Evolutionary conservation across 23 tunicate genomes (phyloP), one percentile per base, ranked within the genome.

Genomic region (Trididemnum nubilum): DNA sequence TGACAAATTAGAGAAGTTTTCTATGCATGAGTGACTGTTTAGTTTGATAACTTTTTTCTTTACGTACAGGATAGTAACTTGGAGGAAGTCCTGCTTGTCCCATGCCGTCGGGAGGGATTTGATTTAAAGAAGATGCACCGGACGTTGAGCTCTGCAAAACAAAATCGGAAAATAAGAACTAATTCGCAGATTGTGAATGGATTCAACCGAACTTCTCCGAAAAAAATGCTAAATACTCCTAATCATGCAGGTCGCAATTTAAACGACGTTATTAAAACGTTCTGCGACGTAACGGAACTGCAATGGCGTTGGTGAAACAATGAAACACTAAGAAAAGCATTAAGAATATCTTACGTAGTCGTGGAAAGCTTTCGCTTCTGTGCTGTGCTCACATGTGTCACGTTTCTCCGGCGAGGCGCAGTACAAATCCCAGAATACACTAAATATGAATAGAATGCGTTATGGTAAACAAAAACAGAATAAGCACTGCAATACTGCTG

Each of bases 281-380:
- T n/a, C n/a, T n/a, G n/a, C n/a, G n/a, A n/a, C n/a, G n/a, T n/a
- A n/a, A n/a, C n/a, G n/a, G n/a, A n/a, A n/a, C n/a, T n/a, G n/a
- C n/a, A n/a, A n/a, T n/a, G n/a, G n/a, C n/a, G n/a, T n/a, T n/a
- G n/a, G n/a, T n/a, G n/a, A n/a, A n/a, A n/a, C n/a, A n/a, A n/a
- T n/a, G 57, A 49, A 49, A 49, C 18, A 49, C 57, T 49, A 18
- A 49, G 57, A 12, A 49, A 49, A n/a, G n/a, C n/a, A n/a, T n/a
- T n/a, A n/a, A n/a, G n/a, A n/a, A n/a, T n/a, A 61, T 77, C 91
- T 76, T 70, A 93, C 98, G 85, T 96, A 96, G 65, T 96, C 99
- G 54, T 96, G 99, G 64, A 96, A 96, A 19, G 97, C 99, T 91
- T 96, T 96, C 3, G 99, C 99, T 82, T 96, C 99, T 7, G 94